Conservation (phyloP, 2,888 invertebrate genomes). For the Microctonus brassicae region DNA sequence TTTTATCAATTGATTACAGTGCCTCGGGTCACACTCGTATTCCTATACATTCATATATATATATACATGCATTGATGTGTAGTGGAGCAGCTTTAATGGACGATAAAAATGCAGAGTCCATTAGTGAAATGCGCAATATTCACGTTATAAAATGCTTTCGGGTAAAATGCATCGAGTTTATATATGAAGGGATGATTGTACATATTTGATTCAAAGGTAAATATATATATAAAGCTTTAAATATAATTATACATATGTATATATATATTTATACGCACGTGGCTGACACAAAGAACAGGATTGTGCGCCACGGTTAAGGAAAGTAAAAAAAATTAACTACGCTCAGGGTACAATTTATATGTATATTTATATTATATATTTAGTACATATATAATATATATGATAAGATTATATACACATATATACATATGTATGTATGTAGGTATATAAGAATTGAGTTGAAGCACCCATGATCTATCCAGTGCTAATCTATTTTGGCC, state of each 20-base stretch:
- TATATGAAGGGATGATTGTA: background rate
- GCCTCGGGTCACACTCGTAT: background rate
- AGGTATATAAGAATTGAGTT: conserved; percentile 36
- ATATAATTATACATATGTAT: background rate
- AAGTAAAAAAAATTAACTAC: too few species aligned
- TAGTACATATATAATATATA: too few species aligned
- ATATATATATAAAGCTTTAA: too few species aligned
- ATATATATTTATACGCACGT: conserved; percentile 48
- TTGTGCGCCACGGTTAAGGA: background rate
- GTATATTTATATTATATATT: too few species aligned
- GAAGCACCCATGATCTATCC: conserved; percentile 27
- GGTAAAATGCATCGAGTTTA: background rate
- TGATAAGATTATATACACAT: too few species aligned
- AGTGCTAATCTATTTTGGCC: conserved; percentile 62
- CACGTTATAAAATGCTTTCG: background rate
- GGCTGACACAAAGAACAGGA: conserved; percentile 54
- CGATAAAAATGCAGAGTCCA: background rate
- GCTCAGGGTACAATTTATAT: background rate
- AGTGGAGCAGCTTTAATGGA: background rate
- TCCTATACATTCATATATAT: too few species aligned
- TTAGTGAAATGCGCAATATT: conserved; percentile 2
- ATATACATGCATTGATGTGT: too few species aligned
- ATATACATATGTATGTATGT: too few species aligned
- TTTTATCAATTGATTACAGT: background rate
- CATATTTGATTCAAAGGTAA: background rate